Evolutionary conservation across 2,797 vertebrate genomes (phyloP), one percentile per base, ranked within the genome.

Genomic region (Gambusia yucatana): DNA sequence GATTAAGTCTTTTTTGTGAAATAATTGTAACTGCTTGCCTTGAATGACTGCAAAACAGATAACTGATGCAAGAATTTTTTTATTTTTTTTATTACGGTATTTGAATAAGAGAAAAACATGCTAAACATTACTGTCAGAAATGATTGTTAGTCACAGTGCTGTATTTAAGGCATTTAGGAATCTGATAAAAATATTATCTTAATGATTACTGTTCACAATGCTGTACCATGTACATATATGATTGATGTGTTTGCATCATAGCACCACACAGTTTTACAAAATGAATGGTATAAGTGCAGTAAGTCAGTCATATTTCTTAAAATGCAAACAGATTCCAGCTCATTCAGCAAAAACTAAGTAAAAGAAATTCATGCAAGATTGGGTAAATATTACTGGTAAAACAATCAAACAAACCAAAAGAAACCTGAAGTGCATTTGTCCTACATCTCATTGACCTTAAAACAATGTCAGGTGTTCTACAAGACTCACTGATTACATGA

Each of bases 1-100:
- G 10, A 57, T 28, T n/a, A 57, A 57, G 55, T 3, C 1, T 28
- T 57, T 52, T 57, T 28, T 28, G n/a, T 55, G 25, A 57, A 57
- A 28, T 13, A 63, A 63, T 17, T 4, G 3, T 10, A 63, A 63
- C 33, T 4, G 3, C 4, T 67, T 39, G 10, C 47, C 48, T 48
- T 63, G 8, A 74, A 6, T 50, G 33, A n/a, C 7, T 22, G 1
- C 20, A 11, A 78, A 78, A 50, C 10, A 41, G 16, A 73, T n/a
- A 67, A 75, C 52, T 36, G 69, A 79, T 44, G 50, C 77, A 80
- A 72, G 0, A 57, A 10, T 28, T 81, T 86, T 88, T 81, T 81
- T 85, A 0, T 2, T 0, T 82, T 77, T 72, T 25, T n/a, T 3
- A 16, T 84, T 33, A 33, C 33, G 33, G 33, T 59, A 44, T n/a